These are phyloP conservation scores for Gambusia holbrooki DNA, from an alignment of 2,113 vertebrate genomes.

Conservation along the genomic window DNA sequence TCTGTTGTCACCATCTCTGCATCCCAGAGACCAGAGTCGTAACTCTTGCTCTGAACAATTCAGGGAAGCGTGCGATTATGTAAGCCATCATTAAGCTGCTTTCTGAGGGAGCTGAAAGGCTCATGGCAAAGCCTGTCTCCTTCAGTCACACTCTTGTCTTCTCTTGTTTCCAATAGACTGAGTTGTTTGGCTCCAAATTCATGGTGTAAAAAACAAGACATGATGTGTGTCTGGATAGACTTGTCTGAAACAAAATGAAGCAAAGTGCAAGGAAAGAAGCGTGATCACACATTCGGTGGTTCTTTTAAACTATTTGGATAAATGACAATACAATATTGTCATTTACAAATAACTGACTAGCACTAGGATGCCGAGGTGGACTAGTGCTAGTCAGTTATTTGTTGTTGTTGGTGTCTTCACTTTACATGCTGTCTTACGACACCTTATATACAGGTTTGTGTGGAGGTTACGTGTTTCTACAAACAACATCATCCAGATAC, in stretches of 20 bases:
- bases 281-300: too few species aligned
- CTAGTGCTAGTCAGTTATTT: too few species aligned
- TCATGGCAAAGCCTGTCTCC: slow-evolving; percentile 39
- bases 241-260: slow-evolving; percentile 11
- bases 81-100: slow-evolving; percentile 73
- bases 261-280: too few species aligned
- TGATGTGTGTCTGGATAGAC: slow-evolving; percentile 12
- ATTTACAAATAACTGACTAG: too few species aligned
- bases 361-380: too few species aligned
- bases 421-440: too few species aligned
- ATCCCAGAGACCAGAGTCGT: slow-evolving; percentile 16
- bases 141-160: slow-evolving; percentile 20
- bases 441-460: too few species aligned
- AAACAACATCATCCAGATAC: too few species aligned
- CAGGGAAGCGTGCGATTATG: slow-evolving; percentile 54
- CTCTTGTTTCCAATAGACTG: slow-evolving; percentile 9
- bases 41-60: slow-evolving; percentile 40
- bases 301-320: too few species aligned
- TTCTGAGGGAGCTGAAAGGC: slow-evolving; percentile 51
- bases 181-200: slow-evolving; percentile 6
- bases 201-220: not conserved
- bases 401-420: too few species aligned
- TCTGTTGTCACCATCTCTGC: slow-evolving; percentile 7
- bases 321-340: too few species aligned
- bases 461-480: too few species aligned